These are phyloP conservation scores for Narcine bancroftii DNA, from an alignment of 2,113 vertebrate species.

Conservation along the genomic window DNA sequence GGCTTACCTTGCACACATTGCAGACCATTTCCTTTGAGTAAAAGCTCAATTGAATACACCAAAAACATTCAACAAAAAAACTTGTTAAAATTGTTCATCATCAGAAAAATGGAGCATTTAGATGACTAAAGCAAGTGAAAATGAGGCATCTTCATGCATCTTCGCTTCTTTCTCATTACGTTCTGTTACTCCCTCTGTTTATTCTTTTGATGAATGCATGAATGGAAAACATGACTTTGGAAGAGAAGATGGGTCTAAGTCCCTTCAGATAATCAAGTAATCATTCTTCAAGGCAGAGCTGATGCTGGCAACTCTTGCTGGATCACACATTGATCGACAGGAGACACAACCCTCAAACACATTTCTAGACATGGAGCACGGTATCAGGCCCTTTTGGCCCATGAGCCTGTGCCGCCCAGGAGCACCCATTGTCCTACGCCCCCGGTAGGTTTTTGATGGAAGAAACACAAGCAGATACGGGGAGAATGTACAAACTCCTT, in stretches of 20 bases:
- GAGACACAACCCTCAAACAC: no score
- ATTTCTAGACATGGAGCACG: no score
- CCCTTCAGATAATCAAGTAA: not conserved
- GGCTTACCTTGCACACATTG: not conserved
- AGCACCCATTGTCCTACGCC: no score
- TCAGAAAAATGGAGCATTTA: not conserved
- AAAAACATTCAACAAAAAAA: not conserved
- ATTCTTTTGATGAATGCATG: not conserved
- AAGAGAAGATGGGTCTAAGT: not conserved
- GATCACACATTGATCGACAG: no score
- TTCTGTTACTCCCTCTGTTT: not conserved
- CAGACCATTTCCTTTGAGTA: not conserved
- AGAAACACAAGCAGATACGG: no score
- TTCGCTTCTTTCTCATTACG: not conserved
- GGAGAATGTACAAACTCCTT: no score
- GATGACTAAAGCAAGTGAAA: not conserved
- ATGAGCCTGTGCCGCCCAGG: no score
- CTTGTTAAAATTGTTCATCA: not conserved
- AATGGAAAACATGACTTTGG: not conserved
- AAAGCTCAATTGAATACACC: not conserved
- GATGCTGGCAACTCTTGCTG: not conserved
- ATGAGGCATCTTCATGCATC: not conserved
- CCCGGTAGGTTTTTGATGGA: no score
- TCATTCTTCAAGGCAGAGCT: not conserved
- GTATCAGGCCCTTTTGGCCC: no score